These are phyloP conservation scores for Alligator mississippiensis DNA, from an alignment of 2,113 vertebrate genomes.

Conservation along the genomic window DNA sequence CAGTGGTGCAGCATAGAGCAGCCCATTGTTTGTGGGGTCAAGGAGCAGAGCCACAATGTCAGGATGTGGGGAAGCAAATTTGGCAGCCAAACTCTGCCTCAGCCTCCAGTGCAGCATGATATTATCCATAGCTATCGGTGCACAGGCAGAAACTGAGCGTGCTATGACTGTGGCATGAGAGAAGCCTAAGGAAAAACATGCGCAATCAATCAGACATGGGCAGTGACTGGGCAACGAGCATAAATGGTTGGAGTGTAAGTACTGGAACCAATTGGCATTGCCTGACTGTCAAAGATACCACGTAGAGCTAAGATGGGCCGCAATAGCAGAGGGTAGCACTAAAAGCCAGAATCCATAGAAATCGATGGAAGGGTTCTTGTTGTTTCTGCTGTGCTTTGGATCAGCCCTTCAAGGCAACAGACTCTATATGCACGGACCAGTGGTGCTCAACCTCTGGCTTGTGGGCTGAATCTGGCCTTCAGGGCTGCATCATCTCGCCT, in stretches of 20 bases:
- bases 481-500: no score
- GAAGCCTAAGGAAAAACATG: not conserved
- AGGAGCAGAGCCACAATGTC: not conserved
- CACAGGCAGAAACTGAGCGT: not conserved
- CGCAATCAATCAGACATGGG: not conserved
- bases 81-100: not conserved
- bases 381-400: not conserved
- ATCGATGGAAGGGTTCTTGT: not conserved
- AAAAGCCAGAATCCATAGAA: not conserved
- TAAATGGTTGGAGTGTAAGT: not conserved
- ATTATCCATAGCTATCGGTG: not conserved
- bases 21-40: slow-evolving; percentile 28
- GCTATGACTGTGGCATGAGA: not conserved
- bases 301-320: not conserved
- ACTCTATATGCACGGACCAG: no score
- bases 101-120: not conserved
- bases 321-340: not conserved
- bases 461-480: no score
- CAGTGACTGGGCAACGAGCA: not conserved
- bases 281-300: not conserved
- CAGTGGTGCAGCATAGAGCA: not conserved
- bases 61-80: not conserved
- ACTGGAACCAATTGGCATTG: not conserved
- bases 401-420: not conserved
- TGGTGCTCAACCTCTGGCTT: no score